Evolutionary conservation across 2,888 invertebrate species (phyloP), one percentile per base, ranked within the genome.

Genomic region (Tipula helvola): DNA sequence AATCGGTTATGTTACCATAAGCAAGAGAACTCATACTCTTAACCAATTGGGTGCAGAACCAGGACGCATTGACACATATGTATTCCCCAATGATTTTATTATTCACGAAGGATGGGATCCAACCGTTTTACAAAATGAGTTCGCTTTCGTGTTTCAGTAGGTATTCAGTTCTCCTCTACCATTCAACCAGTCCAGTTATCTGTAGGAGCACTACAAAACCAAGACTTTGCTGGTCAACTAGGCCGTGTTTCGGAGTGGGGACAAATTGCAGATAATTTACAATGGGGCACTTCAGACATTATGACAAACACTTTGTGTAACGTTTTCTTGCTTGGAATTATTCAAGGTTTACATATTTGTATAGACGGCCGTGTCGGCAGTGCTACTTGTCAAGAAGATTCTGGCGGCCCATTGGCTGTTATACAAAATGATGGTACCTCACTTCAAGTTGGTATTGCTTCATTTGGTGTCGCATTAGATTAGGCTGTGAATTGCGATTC

Each of bases 371-470:
- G n/a, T n/a, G n/a, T n/a, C n/a, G n/a, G n/a, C n/a, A n/a, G n/a
- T n/a, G n/a, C n/a, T n/a, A 89, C 90, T 44, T 91, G 91, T 88
- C 89, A 88, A 83, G 91, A 90, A 2, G 91, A 91, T 88, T 90
- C 89, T 86, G 90, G 90, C 36, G 90, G 90, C 52, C 90, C 91
- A 5, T 87, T 90, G 18, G 13, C 47, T 13, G 88, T 88, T 36
- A 85, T 87, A 3, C 41, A 85, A 8, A 18, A 85, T 18, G 85
- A 41, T 41, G 85, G 85, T 42, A n/a, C 8, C 7, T 12, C 5
- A n/a, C 41, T 42, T 28, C 18, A 41, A 42, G 42, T 85, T 16
- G 85, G 85, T 41, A 18, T 85, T 85, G 85, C 44, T 85, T 85
- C 85, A 18, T 85, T 85, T 44, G 85, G 85, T 7, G 2, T 41